Conservation (phyloP, 2,113 vertebrate species). For the Ameiurus melas region DNA sequence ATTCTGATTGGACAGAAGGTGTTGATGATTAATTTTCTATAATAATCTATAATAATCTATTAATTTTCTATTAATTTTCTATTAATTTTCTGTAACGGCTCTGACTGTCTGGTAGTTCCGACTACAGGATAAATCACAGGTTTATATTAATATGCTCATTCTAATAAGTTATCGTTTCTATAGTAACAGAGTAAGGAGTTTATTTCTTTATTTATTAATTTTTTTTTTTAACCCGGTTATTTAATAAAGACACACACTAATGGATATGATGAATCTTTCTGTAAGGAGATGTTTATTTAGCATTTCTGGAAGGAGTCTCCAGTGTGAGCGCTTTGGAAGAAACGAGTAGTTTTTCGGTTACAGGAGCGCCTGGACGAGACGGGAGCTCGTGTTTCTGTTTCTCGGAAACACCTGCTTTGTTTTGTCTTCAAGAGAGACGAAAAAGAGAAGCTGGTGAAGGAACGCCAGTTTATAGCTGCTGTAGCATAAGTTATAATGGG, state of each 20-base stretch:
- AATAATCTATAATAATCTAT: too few relatives aligned
- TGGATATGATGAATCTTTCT: not conserved
- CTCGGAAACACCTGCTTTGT: not conserved
- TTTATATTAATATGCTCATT: not conserved
- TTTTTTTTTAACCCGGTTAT: too few relatives aligned
- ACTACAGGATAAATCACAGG: too few relatives aligned
- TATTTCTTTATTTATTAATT: too few relatives aligned
- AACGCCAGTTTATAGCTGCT: not conserved
- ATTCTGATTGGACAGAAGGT: not conserved
- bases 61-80: too few relatives aligned
- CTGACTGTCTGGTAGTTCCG: too few relatives aligned
- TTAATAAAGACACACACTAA: too few relatives aligned
- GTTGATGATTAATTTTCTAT: too few relatives aligned
- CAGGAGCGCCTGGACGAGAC: too few relatives aligned
- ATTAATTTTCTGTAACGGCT: too few relatives aligned
- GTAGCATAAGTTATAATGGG: not conserved
- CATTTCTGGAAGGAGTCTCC: not conserved
- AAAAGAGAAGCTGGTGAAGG: not conserved
- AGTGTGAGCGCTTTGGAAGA: not conserved
- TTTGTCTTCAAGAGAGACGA: not conserved
- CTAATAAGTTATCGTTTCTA: not conserved
- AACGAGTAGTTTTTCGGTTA: too few relatives aligned
- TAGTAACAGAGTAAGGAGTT: too few relatives aligned
- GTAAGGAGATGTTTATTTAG: not conserved
- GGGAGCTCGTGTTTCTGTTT: not conserved